Evolutionary conservation across 92 coral and sea anemone genomes (phyloP).

Genomic region (Galaxea fascicularis): DNA sequence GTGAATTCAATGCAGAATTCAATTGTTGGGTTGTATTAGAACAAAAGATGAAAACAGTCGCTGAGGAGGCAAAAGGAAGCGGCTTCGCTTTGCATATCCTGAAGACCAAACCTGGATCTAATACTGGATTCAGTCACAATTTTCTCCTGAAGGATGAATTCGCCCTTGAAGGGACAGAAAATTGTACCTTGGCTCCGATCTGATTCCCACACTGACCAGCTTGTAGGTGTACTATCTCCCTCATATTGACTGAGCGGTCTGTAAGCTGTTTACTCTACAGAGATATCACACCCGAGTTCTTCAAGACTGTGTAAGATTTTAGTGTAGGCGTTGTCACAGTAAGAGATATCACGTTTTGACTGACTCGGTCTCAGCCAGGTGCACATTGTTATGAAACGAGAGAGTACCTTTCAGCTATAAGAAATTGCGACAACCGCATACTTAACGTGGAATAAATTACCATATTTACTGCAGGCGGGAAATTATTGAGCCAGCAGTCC

Average conservation of each 20-base stretch:
- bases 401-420: conserved; percentile 26
- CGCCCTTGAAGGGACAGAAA: background rate
- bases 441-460: conserved; percentile 8
- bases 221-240: conserved; percentile 93
- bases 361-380: conserved; percentile 26
- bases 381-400: conserved; percentile 35
- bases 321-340: conserved; percentile 18
- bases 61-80: background rate
- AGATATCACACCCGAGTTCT: background rate
- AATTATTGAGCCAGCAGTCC: too few species aligned
- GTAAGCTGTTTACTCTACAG: background rate
- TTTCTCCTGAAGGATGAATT: background rate
- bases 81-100: background rate
- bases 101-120: background rate
- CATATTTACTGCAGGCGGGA: background rate
- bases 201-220: conserved; percentile 98
- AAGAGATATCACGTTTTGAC: conserved; percentile 17
- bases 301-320: background rate
- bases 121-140: background rate
- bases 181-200: conserved; percentile 91
- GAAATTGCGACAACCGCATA: background rate
- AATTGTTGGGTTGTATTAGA: background rate
- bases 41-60: background rate
- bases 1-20: too few species aligned
- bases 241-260: conserved; percentile 52